Percentiles rank a stretch among this genome's conserved stretches.
Evolutionary conservation across 1,140 invertebrate genomes (phyloP).

Genomic region (Alviniconcha marisindica): DNA sequence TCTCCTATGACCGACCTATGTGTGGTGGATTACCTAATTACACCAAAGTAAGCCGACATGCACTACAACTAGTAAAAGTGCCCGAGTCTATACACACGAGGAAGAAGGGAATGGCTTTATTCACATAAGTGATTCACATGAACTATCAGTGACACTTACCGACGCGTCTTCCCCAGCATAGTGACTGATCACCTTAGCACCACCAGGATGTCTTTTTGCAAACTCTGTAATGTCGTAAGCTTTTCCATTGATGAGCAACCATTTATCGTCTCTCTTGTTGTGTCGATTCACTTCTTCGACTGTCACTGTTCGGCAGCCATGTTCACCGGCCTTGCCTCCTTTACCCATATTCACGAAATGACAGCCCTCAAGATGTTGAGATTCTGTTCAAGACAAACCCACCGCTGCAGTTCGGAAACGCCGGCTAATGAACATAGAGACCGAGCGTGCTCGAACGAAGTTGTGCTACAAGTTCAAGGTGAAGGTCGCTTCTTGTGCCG

Average conservation of each 20-base stretch:
- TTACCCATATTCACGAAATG: constrained; percentile 36
- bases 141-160: constrained; percentile 60
- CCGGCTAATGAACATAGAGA: too few relatives aligned
- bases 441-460: too few relatives aligned
- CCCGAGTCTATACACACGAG: too few relatives aligned
- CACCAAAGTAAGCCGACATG: too few relatives aligned
- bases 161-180: constrained; percentile 75
- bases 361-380: too few relatives aligned
- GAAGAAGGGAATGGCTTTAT: too few relatives aligned
- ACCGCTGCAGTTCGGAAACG: too few relatives aligned
- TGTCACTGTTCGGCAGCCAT: constrained; percentile 8
- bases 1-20: too few relatives aligned
- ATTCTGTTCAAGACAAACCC: too few relatives aligned
- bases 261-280: constrained; percentile 63
- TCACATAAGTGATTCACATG: too few relatives aligned
- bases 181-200: constrained; percentile 69
- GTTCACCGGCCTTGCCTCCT: constrained; percentile 39
- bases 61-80: too few relatives aligned
- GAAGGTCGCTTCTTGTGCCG: not conserved
- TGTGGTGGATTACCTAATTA: too few relatives aligned
- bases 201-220: constrained; percentile 74
- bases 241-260: constrained; percentile 72
- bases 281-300: constrained; percentile 68
- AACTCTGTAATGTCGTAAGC: constrained; percentile 74
- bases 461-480: constrained; percentile 10